A percentile compares a stretch with the other conserved stretches of the same genome.
Evolutionary conservation across 2,888 invertebrate genomes (phyloP).

Genomic region (Chalcosyrphus nemorum): DNA sequence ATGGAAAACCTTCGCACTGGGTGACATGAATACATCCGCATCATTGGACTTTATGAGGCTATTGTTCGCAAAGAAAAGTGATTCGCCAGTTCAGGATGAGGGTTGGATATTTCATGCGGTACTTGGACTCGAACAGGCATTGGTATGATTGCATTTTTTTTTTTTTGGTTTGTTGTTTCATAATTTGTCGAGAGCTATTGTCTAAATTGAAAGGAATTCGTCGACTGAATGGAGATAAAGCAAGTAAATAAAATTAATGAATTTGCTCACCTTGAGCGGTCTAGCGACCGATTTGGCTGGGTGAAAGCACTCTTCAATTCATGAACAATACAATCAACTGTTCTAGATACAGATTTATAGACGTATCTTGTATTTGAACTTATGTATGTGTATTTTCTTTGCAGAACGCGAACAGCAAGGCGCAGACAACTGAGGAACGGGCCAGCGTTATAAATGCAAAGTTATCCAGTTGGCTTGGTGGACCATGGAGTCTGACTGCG

Average conservation of each 20-base stretch:
- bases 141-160: constrained; percentile 71
- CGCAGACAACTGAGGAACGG: constrained; percentile 78
- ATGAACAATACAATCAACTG: constrained; percentile 12
- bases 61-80: constrained; percentile 78
- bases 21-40: constrained; percentile 78
- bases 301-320: constrained; percentile 33
- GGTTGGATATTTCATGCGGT: constrained; percentile 80
- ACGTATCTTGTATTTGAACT: background rate
- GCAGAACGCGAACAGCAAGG: constrained; percentile 76
- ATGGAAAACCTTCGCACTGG: constrained; percentile 79
- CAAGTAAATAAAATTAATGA: constrained; percentile 20
- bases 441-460: constrained; percentile 84
- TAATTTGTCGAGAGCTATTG: constrained; percentile 20
- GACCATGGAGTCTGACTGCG: constrained; percentile 86
- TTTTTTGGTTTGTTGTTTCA: background rate
- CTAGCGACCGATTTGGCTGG: background rate
- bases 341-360: constrained; percentile 5
- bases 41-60: constrained; percentile 79
- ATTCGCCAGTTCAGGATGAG: constrained; percentile 78
- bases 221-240: constrained; percentile 1
- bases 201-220: constrained; percentile 29
- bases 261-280: constrained; percentile 56
- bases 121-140: constrained; percentile 78
- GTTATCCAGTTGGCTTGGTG: constrained; percentile 86
- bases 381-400: background rate